Evolutionary conservation across 2,797 vertebrate genomes (phyloP).

Genomic region (Trachurus trachurus): DNA sequence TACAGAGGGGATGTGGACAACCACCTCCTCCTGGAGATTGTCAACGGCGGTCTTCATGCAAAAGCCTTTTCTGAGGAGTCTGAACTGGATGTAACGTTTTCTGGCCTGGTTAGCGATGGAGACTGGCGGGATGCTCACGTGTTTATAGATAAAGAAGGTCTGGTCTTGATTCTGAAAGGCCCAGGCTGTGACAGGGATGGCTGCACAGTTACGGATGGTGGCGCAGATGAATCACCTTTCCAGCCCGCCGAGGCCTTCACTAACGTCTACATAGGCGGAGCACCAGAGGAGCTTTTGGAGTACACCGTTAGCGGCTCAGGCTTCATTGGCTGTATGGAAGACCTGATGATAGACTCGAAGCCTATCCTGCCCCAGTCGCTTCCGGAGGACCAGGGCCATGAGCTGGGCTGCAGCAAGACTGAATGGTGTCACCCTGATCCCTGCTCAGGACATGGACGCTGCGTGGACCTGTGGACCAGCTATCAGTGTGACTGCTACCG

Average conservation of each 20-base stretch:
- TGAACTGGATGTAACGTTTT: slow-evolving; percentile 68
- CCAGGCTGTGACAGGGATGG: slow-evolving; percentile 80
- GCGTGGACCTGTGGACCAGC: slow-evolving; percentile 92
- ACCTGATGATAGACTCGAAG: slow-evolving; percentile 86
- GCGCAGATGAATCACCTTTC: slow-evolving; percentile 55
- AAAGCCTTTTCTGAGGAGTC: slow-evolving; percentile 72
- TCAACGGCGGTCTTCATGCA: slow-evolving; percentile 80
- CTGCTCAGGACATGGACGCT: slow-evolving; percentile 87
- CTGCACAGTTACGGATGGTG: slow-evolving; percentile 69
- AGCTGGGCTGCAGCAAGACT: slow-evolving; percentile 87
- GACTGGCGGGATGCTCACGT: slow-evolving; percentile 86
- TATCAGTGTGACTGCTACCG: slow-evolving; percentile 90
- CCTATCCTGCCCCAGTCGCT: slow-evolving; percentile 85
- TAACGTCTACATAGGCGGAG: slow-evolving; percentile 83
- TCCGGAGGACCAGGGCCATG: slow-evolving; percentile 39
- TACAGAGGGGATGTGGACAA: slow-evolving; percentile 80
- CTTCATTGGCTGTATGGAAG: slow-evolving; percentile 93
- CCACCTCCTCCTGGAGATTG: slow-evolving; percentile 88
- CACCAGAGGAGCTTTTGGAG: slow-evolving; percentile 73
- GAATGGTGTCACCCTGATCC: slow-evolving; percentile 90
- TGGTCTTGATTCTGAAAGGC: slow-evolving; percentile 85
- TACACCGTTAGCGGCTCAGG: slow-evolving; percentile 66
- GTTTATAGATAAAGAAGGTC: slow-evolving; percentile 71
- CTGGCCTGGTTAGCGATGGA: slow-evolving; percentile 85
- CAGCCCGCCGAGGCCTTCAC: slow-evolving; percentile 63